A percentile compares a stretch with the other conserved stretches of the same genome.
Evolutionary conservation across 1,140 invertebrate species (phyloP).

Genomic region (Anthonomus grandis): DNA sequence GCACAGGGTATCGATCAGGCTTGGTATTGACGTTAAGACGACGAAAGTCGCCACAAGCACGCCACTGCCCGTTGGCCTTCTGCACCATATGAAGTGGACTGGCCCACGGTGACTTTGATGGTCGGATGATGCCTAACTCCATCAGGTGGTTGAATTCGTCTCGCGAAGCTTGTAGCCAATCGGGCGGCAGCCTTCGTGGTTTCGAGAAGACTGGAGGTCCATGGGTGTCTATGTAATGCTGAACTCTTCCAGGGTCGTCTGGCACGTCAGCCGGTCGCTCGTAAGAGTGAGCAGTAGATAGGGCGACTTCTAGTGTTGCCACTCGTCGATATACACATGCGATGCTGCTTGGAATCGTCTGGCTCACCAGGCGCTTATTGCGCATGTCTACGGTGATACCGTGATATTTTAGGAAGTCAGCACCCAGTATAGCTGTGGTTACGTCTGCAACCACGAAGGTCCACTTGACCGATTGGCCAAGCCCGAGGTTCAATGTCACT

Average conservation of each 20-base stretch:
- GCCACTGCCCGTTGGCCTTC: constrained; percentile 45
- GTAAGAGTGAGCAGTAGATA: no score
- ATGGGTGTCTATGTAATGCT: constrained; percentile 33
- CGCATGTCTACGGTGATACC: constrained; percentile 1
- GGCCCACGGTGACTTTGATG: constrained; percentile 46
- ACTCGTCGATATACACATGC: no score
- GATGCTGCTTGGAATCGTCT: no score
- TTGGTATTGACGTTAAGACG: constrained; percentile 48
- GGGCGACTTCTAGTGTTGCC: no score
- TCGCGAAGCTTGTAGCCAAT: constrained; percentile 34
- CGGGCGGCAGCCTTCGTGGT: constrained; percentile 41
- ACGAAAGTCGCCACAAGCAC: constrained; percentile 50
- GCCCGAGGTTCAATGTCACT: constrained; percentile 17
- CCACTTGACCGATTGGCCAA: constrained; percentile 20
- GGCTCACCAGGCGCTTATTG: not conserved
- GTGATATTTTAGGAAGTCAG: constrained; percentile 15
- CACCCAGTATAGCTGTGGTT: constrained; percentile 24
- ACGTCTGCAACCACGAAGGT: constrained; percentile 25
- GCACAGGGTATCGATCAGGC: constrained; percentile 45
- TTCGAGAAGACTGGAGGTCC: constrained; percentile 40
- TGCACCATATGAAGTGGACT: constrained; percentile 47
- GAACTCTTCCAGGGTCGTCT: not conserved
- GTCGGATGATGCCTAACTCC: constrained; percentile 34
- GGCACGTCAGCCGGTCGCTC: no score
- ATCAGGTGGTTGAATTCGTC: constrained; percentile 38